A percentile compares a stretch with the other conserved stretches of the same genome.
phyloP scores from a whole-genome alignment of 2,113 vertebrate genomes.

The Phoxinus phoxinus region DNA sequence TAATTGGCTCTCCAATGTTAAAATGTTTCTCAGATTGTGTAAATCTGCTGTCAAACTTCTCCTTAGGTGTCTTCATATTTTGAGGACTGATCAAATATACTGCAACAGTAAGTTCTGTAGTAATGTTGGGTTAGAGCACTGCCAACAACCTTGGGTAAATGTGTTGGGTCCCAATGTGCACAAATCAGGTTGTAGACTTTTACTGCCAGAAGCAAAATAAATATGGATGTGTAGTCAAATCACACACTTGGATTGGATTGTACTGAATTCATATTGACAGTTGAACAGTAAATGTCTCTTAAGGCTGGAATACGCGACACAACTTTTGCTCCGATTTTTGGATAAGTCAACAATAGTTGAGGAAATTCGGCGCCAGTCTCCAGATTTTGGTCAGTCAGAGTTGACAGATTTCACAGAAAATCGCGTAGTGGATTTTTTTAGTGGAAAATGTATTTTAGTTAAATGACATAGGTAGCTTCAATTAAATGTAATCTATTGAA shows the following conservation, averaged over 20 bases:
- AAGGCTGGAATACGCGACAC: no score
- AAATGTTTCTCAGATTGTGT: not conserved
- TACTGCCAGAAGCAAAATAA: not conserved
- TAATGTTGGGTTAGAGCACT: not conserved
- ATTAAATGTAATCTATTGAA: not conserved
- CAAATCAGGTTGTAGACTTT: not conserved
- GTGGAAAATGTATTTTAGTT: no score
- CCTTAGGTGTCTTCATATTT: not conserved
- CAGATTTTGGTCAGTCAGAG: no score
- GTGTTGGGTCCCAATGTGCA: not conserved
- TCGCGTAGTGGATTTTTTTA: no score
- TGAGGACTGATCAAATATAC: not conserved
- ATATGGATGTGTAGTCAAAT: not conserved
- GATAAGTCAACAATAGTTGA: no score
- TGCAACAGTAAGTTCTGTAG: not conserved
- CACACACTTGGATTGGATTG: not conserved
- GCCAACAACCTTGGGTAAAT: not conserved
- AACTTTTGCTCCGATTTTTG: no score
- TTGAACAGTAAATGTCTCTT: not conserved
- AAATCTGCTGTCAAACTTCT: not conserved
- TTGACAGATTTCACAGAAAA: no score
- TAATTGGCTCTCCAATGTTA: not conserved
- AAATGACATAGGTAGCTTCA: not conserved
- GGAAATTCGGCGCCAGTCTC: no score
- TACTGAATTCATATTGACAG: not conserved